Base-by-base conservation (phyloP, 2,113 vertebrate genomes). In the Catharus bicknelli region DNA sequence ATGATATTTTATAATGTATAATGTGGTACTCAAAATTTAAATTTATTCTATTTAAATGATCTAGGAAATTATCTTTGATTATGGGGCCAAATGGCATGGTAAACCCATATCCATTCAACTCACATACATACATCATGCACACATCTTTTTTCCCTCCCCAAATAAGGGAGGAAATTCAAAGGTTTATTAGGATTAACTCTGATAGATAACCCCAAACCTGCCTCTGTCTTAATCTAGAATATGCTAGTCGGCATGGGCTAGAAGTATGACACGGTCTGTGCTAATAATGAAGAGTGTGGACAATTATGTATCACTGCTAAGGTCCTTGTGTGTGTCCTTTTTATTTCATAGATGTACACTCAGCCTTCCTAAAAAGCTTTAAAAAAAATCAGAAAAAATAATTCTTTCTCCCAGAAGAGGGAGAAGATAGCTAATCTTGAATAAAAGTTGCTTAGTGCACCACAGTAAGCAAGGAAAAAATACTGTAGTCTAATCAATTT, bases 71-170 rank as follows among this genome's bases (percentile, higher is more conserved):
- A 43, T 78, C 22, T 63, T 79, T 83, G n/a, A 43, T 59, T 93
- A 63, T 32, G 29, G 10, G 11, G 7, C 20, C 18, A 74, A 12
- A 4, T 45, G n/a, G 7, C 29, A 47, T 27, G 8, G 7, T 59
- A 30, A 26, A 5, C 26, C 36, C 16, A 26, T 38, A 59, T 5
- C 26, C 26, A 45, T 83, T 70, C 51, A 78, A n/a, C 5, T 82
- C 22, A 29, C 2, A 2, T 42, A 25, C 1, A 12, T 30, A 21
- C 2, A 29, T n/a, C 15, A 32, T 32, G 3, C 9, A 74, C 64
- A 36, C 4, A 7, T 77, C 48, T 83, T 83, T 20, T 36, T 83
- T 61, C n/a, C 22, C 11, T 64, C 12, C 8, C 15, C 26, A 74
- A 10, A 50, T 4, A 81, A 13, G 5, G 5, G 6, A 70, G 5